These are phyloP conservation scores for Fragum fragum DNA, from an alignment of 2,888 invertebrate species.

Conservation along the genomic window DNA sequence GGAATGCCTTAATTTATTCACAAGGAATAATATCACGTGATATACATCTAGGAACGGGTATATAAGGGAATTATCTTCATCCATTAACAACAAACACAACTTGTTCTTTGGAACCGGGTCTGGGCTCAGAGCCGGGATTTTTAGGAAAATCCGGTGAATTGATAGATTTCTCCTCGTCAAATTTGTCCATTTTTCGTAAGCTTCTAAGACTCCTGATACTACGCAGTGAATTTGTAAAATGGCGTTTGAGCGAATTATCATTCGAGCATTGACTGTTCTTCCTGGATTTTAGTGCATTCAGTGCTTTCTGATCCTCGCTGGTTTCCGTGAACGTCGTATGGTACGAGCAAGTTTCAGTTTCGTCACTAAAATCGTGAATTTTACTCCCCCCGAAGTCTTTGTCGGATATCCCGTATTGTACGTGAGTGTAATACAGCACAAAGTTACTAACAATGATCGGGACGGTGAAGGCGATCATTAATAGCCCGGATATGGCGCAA, in stretches of 20 bases:
- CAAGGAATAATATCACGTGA: not conserved
- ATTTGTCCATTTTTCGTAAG: not conserved
- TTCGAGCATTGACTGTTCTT: slow-evolving; percentile 1
- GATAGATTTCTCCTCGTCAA: slow-evolving; percentile 18
- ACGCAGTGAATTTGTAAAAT: not conserved
- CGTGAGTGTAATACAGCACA: slow-evolving; percentile 84
- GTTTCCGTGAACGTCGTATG: slow-evolving; percentile 59
- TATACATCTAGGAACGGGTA: not conserved
- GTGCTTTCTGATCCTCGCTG: slow-evolving; percentile 30
- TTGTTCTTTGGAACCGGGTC: not conserved
- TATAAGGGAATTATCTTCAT: not conserved
- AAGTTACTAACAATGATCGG: slow-evolving; percentile 86
- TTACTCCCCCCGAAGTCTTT: slow-evolving; percentile 27
- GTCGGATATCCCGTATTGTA: slow-evolving; percentile 80
- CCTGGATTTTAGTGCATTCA: not conserved
- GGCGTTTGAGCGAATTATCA: not conserved
- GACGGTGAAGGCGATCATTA: slow-evolving; percentile 85
- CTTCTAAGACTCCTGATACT: slow-evolving; percentile 1
- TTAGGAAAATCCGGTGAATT: not conserved
- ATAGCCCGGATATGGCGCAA: slow-evolving; percentile 83
- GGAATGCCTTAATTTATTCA: not conserved
- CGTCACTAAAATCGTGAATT: slow-evolving; percentile 36
- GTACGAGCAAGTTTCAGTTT: slow-evolving; percentile 58
- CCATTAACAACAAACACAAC: slow-evolving; percentile 6
- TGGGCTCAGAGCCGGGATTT: not conserved